Evolutionary conservation across 2,888 invertebrate species (phyloP), one percentile per base, ranked within the genome.

Genomic region (Mellilla xanthometata): DNA sequence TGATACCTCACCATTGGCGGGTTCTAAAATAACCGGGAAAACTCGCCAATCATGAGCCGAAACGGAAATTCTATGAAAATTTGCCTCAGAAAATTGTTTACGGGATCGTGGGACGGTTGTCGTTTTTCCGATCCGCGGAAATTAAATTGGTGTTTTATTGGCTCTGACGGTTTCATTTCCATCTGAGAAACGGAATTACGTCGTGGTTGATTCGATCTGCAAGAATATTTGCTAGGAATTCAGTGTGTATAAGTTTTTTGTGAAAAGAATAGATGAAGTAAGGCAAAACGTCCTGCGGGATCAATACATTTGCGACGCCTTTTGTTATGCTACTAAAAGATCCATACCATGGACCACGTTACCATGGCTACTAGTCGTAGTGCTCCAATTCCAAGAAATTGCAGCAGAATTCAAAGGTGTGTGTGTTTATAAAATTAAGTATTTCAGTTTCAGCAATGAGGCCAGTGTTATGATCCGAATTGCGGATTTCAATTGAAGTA

Each of bases 71-170:
- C 66, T 65, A 72, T 81, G 68, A 81, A 78, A 74, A 83, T 80
- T 85, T 82, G 79, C 85, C 81, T 77, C 77, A 79, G 75, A 86
- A 76, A 84, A 79, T 88, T 86, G 84, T 86, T 86, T 86, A 81
- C 76, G 74, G 68, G 74, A 79, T 58, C 67, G 68, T 68, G 62
- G 74, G 72, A 66, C 62, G 72, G 78, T 72, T 68, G 50, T 34
- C 69, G 75, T 65, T 79, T 71, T 72, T 54, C 67, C 67, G 70
- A 69, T 61, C 62, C 60, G 60, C 77, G 86, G 84, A 84, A 80
- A 85, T 85, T 74, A 60, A 66, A 81, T 81, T 74, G 68, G 66
- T 65, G 65, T 67, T 70, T 72, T 69, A 64, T 68, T 67, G 58
- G 58, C 54, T 68, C 49, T 55, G 52, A 69, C 57, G 53, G 58